Base-by-base conservation (phyloP, 2,888 invertebrate genomes). In the Pheosia tremula region DNA sequence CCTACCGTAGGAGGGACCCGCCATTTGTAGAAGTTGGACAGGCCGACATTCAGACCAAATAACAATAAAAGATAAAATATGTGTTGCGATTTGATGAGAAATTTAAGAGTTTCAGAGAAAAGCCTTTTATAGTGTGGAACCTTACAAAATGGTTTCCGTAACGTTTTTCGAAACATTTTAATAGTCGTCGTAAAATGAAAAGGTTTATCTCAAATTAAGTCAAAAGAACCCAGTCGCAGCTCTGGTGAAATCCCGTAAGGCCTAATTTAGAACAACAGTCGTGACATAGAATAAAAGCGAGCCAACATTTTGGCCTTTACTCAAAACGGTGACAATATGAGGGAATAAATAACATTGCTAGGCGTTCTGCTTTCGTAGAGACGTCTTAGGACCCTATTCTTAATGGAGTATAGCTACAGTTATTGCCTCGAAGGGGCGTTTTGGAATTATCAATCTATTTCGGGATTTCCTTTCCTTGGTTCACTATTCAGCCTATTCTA, bases 41-140 rank as follows among this genome's bases (percentile, higher is more conserved):
- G 13, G 54, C 36, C 56, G 60, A 68, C 61, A 59, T 66, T 58
- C 43, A 39, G 58, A 61, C 38, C 53, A 59, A 62, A 67, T 60
- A 47, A 54, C 57, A 64, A 68, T 70, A 64, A 63, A 66, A 63
- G 57, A 73, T 67, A 62, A 71, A 59, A 47, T 53, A 36, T 47
- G 24, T 52, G 63, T 63, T 24, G 45, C 60, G n/a, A 45, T 6
- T n/a, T 0, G 3, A 10, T 9, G 10, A 36, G 6, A 11, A 52
- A 56, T 53, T 62, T 11, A 58, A 58, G 52, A 59, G 37, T 63
- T 66, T 59, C 7, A 39, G 39, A 4, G 5, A 63, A 66, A 61
- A 10, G 58, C 39, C 49, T 62, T n/a, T 9, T 50, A n/a, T 58
- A 24, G 24, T 24, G 24, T 24, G 24, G 24, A 24, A 24, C 24